Evolutionary conservation across 2,888 invertebrate genomes (phyloP).

Genomic region (Drosophila kuntzei): DNA sequence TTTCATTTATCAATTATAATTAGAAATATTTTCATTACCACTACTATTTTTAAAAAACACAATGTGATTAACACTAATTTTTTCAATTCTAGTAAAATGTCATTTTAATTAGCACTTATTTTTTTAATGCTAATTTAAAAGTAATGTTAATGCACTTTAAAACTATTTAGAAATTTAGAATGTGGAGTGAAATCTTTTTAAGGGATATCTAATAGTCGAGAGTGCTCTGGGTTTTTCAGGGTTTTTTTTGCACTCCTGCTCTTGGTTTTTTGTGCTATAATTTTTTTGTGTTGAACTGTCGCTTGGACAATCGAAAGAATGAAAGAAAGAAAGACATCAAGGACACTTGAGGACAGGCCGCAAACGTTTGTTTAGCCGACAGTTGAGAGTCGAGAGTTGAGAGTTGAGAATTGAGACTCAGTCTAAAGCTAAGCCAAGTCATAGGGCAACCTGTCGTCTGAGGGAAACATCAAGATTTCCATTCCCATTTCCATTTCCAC

Average conservation of each 20-base stretch:
- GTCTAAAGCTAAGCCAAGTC: background rate
- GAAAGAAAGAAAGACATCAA: conserved; percentile 45
- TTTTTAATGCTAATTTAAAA: no score
- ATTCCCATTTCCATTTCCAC: conserved; percentile 26
- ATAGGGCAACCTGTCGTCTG: conserved; percentile 37
- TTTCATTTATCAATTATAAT: no score
- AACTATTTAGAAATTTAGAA: no score
- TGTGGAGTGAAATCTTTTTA: no score
- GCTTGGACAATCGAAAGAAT: conserved; percentile 36
- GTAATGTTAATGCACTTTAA: no score
- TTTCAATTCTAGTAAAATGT: no score
- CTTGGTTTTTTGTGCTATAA: background rate
- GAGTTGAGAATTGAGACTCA: no score
- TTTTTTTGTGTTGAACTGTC: conserved; percentile 22
- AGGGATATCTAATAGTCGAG: conserved; percentile 1
- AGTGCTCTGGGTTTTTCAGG: background rate
- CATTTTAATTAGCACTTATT: no score
- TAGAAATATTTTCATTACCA: no score
- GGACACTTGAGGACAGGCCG: conserved; percentile 53
- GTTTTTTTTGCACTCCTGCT: background rate
- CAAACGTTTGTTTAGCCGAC: conserved; percentile 33
- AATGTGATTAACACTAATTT: no score
- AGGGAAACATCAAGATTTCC: conserved; percentile 37
- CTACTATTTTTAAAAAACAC: no score
- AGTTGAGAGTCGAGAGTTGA: background rate